phyloP scores from a whole-genome alignment of 2,888 invertebrate species.

The Hartigia nigra region DNA sequence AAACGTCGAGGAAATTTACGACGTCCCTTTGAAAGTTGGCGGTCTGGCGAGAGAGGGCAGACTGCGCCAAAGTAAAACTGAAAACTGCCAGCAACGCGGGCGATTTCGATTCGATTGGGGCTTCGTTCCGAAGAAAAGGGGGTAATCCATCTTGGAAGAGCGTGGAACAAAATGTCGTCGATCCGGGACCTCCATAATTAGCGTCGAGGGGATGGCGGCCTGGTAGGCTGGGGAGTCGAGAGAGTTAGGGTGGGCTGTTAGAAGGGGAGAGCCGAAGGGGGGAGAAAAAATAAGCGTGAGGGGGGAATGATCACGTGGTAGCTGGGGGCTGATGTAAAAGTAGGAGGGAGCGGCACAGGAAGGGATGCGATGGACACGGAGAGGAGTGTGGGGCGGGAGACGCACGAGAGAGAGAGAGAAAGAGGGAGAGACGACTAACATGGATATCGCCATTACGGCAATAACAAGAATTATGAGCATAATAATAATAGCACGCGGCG shows the following conservation, averaged over 20 bases:
- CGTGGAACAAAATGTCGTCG: slow-evolving; percentile 64
- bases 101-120: slow-evolving; percentile 1
- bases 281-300: slow-evolving; percentile 32
- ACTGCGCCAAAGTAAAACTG: neutral
- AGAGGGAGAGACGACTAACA: slow-evolving; percentile 40
- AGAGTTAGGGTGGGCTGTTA: slow-evolving; percentile 7
- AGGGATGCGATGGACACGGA: slow-evolving; percentile 31
- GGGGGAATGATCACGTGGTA: slow-evolving; percentile 47
- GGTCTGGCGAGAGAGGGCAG: neutral
- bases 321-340: slow-evolving; percentile 19
- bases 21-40: neutral
- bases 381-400: slow-evolving; percentile 28
- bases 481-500: slow-evolving; percentile 40
- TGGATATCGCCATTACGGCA: slow-evolving; percentile 52
- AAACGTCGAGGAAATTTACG: slow-evolving; percentile 8
- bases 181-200: slow-evolving; percentile 63
- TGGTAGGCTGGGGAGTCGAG: slow-evolving; percentile 23
- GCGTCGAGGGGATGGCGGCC: slow-evolving; percentile 29
- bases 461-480: slow-evolving; percentile 49
- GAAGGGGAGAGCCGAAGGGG: slow-evolving; percentile 16
- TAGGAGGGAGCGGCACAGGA: slow-evolving; percentile 24
- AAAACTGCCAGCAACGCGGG: neutral
- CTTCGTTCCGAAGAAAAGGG: slow-evolving; percentile 13
- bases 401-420: no score
- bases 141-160: slow-evolving; percentile 56